A percentile compares a stretch with the other conserved stretches of the same genome.
phyloP scores from a whole-genome alignment of 2,888 invertebrate genomes.

The Imbricaverruca yamaguchii region DNA sequence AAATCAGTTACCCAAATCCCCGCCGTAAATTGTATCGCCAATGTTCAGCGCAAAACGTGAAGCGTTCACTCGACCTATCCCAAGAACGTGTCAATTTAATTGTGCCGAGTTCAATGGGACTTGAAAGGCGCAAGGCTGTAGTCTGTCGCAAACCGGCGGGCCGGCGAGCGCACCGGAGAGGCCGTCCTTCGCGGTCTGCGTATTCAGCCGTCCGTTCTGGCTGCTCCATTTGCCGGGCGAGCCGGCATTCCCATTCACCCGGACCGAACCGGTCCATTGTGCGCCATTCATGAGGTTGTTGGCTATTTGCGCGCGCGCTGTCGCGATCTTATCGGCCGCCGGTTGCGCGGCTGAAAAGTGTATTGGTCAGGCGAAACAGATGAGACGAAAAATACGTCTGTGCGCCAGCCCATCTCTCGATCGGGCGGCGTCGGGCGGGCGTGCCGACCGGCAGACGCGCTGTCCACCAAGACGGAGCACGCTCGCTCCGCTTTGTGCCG shows the following conservation, averaged over 20 bases:
- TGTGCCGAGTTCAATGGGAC: neutral
- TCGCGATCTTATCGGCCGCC: neutral
- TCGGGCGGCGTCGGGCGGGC: too few species aligned
- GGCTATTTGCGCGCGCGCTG: neutral
- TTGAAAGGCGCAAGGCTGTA: neutral
- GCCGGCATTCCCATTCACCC: neutral
- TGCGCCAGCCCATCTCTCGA: too few species aligned
- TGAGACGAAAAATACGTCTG: too few species aligned
- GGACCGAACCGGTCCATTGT: neutral
- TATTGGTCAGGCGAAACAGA: neutral
- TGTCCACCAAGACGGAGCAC: too few species aligned
- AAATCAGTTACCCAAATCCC: too few species aligned
- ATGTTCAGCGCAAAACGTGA: too few species aligned
- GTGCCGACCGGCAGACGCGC: too few species aligned
- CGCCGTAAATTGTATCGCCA: too few species aligned
- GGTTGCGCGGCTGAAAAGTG: neutral
- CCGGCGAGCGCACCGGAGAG: too few species aligned
- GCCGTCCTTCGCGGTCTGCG: too few species aligned
- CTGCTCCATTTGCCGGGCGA: neutral
- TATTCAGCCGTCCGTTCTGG: neutral
- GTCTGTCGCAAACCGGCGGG: neutral
- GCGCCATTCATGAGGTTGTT: neutral
- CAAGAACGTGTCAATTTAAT: neutral
- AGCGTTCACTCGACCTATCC: too few species aligned
- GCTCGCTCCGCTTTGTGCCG: too few species aligned